These are phyloP conservation scores for Falco novaeseelandiae DNA, from an alignment of 2,797 vertebrate species.

Conservation along the genomic window DNA sequence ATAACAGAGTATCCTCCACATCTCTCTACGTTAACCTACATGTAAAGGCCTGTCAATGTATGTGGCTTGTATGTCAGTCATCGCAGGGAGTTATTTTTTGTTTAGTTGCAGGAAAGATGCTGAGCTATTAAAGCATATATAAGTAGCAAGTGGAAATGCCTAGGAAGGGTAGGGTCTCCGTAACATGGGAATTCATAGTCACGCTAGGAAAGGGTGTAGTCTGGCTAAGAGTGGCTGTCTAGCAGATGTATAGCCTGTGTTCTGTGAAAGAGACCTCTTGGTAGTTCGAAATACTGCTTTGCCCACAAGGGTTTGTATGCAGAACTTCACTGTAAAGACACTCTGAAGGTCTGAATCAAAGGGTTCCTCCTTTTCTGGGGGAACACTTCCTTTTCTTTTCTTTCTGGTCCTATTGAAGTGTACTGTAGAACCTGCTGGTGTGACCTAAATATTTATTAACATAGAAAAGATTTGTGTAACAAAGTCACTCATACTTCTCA, in stretches of 20 bases:
- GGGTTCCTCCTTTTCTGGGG: background rate
- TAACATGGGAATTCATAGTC: rapidly evolving
- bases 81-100: background rate
- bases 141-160: background rate
- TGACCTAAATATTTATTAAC: background rate
- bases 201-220: background rate
- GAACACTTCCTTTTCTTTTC: background rate
- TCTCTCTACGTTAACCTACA: rapidly evolving
- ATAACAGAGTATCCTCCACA: background rate
- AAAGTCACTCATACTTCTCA: background rate
- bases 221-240: background rate
- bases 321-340: background rate
- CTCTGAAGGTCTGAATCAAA: background rate
- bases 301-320: background rate
- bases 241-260: background rate
- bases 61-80: background rate
- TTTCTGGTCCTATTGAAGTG: background rate
- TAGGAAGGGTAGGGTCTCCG: background rate
- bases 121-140: background rate
- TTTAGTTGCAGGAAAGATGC: background rate
- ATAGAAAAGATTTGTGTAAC: slow-evolving; percentile 2
- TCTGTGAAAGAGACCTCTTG: background rate
- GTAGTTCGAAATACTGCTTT: background rate
- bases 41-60: background rate
- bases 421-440: background rate